Conservation (phyloP, 2,113 vertebrate species). For the Cebidichthys violaceus region DNA sequence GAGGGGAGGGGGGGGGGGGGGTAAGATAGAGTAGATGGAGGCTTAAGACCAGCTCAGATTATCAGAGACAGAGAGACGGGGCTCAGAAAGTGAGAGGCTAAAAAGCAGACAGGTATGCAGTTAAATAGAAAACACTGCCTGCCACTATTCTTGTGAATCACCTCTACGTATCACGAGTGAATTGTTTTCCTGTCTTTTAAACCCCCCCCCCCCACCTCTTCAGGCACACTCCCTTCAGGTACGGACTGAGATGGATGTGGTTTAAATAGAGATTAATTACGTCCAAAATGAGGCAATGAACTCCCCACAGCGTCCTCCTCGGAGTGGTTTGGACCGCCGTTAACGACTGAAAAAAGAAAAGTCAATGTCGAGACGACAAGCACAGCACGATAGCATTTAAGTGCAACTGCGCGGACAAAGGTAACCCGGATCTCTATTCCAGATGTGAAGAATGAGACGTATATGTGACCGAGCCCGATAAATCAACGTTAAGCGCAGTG, state of each 20-base stretch:
- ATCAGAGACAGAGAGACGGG: slow-evolving; percentile 23
- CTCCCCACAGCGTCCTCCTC: neutral
- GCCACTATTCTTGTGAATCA: neutral
- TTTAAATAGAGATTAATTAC: slow-evolving; percentile 70
- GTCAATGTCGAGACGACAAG: neutral
- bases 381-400: neutral
- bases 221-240: slow-evolving; percentile 35
- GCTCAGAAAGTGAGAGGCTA: neutral
- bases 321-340: neutral
- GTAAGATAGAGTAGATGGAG: slow-evolving; percentile 25
- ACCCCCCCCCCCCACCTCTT: neutral
- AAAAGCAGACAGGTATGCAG: slow-evolving; percentile 1
- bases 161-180: neutral
- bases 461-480: slow-evolving; percentile 3
- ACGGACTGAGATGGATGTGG: slow-evolving; percentile 43
- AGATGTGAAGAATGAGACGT: neutral
- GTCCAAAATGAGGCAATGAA: slow-evolving; percentile 45
- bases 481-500: slow-evolving; percentile 17
- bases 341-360: slow-evolving; percentile 24
- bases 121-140: slow-evolving; percentile 8
- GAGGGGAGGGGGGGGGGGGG: neutral
- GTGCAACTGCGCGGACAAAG: neutral
- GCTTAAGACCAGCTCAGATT: slow-evolving; percentile 41
- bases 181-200: neutral
- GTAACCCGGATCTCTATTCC: neutral